Percentiles rank a stretch among this genome's conserved stretches.
These are phyloP conservation scores for Eurystomus glaucurus DNA, from an alignment of 2,797 vertebrate species.

Conservation along the genomic window DNA sequence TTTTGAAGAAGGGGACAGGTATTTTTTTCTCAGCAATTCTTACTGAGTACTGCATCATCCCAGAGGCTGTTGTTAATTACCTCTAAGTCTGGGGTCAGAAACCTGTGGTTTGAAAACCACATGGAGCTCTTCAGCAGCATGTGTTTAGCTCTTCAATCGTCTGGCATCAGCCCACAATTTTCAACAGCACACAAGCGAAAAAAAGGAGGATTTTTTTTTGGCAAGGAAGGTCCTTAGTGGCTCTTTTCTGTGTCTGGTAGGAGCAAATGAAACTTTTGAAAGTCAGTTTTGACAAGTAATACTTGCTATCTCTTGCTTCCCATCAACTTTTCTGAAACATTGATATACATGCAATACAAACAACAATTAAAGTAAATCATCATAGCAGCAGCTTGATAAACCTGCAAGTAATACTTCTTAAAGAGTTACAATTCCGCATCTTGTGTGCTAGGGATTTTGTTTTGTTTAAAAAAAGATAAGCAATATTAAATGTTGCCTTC, in stretches of 20 bases:
- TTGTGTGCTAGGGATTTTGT: background rate
- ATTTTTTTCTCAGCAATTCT: constrained; percentile 32
- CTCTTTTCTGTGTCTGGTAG: constrained; percentile 33
- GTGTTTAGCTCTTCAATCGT: constrained; percentile 66
- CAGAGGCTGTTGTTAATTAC: constrained; percentile 59
- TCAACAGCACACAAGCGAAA: constrained; percentile 47
- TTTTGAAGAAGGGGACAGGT: constrained; percentile 7
- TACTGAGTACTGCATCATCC: background rate
- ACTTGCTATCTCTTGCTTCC: background rate
- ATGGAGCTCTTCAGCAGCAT: constrained; percentile 49
- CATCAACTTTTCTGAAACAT: background rate
- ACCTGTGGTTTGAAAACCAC: constrained; percentile 41
- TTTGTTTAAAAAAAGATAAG: constrained; percentile 3
- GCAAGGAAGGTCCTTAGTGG: constrained; percentile 47
- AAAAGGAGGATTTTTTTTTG: background rate
- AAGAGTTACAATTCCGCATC: background rate
- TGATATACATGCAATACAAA: background rate
- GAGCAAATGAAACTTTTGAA: constrained; percentile 55
- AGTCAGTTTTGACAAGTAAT: constrained; percentile 25
- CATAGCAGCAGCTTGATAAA: constrained; percentile 7
- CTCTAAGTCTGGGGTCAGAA: constrained; percentile 65
- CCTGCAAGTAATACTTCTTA: background rate
- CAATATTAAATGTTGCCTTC: background rate
- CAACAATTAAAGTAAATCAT: constrained; percentile 9
- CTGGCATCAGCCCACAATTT: constrained; percentile 67